Percentiles rank a stretch among this genome's conserved stretches.
Conservation (phyloP, 2,113 vertebrate genomes). For the Spheniscus mendiculus region DNA sequence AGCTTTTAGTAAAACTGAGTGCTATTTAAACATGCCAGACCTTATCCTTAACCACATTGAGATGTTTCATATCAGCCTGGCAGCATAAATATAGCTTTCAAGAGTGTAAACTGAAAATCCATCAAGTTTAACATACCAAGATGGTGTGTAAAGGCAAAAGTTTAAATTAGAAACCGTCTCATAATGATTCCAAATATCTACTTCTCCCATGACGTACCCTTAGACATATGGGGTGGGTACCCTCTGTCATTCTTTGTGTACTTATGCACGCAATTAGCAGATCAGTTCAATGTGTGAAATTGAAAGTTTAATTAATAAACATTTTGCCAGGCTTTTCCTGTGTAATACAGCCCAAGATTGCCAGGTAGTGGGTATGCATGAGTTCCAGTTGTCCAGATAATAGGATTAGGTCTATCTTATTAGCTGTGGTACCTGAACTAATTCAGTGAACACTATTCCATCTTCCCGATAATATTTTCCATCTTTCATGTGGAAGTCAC, state of each 20-base stretch:
- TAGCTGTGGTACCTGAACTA: constrained; percentile 36
- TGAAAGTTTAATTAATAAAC: constrained; percentile 2
- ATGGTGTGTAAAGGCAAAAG: background rate
- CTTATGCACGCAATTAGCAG: background rate
- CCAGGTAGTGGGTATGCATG: background rate
- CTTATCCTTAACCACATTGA: background rate
- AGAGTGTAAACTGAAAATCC: constrained; percentile 24
- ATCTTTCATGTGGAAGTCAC: background rate
- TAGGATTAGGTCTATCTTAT: constrained; percentile 41
- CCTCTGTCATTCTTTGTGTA: background rate
- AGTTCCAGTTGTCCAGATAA: constrained; percentile 4
- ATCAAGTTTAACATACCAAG: background rate
- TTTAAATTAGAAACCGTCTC: background rate
- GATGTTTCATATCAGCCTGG: background rate
- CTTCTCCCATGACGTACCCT: background rate
- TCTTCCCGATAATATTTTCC: background rate
- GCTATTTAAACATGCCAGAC: constrained; percentile 23
- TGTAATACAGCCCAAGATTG: background rate
- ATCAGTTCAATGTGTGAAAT: constrained; percentile 16
- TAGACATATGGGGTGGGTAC: background rate
- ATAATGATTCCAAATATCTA: background rate
- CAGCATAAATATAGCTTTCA: constrained; percentile 5
- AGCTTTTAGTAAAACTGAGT: constrained; percentile 20
- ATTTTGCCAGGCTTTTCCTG: background rate
- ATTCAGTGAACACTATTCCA: background rate